Evolutionary conservation across 2,888 invertebrate species (phyloP), one percentile per base, ranked within the genome.

Genomic region (Nomada fabriciana): DNA sequence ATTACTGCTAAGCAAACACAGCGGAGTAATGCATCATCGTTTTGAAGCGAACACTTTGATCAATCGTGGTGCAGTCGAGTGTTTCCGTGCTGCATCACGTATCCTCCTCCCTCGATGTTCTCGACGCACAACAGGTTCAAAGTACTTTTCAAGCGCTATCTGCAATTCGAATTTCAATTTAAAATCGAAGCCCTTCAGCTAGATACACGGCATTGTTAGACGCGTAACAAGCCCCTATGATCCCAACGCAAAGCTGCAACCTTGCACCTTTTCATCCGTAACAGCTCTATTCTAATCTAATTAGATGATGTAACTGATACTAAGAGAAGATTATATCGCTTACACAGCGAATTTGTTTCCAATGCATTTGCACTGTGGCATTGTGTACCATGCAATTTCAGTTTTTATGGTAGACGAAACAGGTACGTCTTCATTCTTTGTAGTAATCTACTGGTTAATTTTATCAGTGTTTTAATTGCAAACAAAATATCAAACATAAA

Each of bases 161-260:
- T 87, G 83, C 87, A 86, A 86, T 87, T 88, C 86, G 88, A 87
- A 86, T 88, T 85, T 83, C 86, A 86, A 88, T 86, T 88, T 86
- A 68, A 86, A 80, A 87, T 83, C 83, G 84, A 83, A 76, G 76
- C 81, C 83, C 71, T 50, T 76, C 73, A 77, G 82, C 63, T 50
- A 67, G 70, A 52, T 73, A 60, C 63, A 71, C 68, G 64, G 57
- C 59, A 65, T 80, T 69, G 80, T 83, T 85, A 71, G 60, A 43
- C 70, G 65, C 2, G 13, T 77, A 61, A 79, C 81, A 61, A 64
- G 68, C 57, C 64, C 52, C 71, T 81, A 68, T 74, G 61, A 69
- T 76, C 61, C 65, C n/a, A 63, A 50, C 36, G n/a, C 65, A 52
- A 50, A 76, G 59, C 68, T 43, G 55, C 59, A 36, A 20, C 9